Conservation (phyloP, 2,797 vertebrate genomes). For the Margarornis squamiger region DNA sequence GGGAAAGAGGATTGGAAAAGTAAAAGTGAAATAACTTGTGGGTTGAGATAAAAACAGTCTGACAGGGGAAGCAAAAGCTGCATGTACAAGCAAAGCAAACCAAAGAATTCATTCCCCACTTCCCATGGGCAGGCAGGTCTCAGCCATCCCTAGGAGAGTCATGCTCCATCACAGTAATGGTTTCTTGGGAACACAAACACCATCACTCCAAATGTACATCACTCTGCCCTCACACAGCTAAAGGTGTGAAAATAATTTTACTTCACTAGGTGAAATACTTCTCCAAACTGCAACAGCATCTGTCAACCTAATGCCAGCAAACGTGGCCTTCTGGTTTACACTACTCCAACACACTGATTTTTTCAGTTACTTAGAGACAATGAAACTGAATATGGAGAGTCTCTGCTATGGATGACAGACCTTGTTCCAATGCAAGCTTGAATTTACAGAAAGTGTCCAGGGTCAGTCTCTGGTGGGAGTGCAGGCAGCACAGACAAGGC, state of each 20-base stretch:
- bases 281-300: not conserved
- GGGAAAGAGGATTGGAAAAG: not conserved
- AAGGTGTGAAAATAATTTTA: not conserved
- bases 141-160: not conserved
- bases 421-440: not conserved
- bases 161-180: accelerated
- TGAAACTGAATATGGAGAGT: not conserved
- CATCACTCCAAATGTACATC: not conserved
- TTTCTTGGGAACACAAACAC: not conserved
- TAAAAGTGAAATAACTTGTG: not conserved
- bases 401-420: not conserved
- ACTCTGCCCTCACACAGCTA: not conserved
- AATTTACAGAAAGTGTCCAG: not conserved
- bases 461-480: not conserved
- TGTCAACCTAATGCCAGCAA: not conserved
- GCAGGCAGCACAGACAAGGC: not conserved
- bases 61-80: not conserved
- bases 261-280: not conserved
- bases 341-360: not conserved
- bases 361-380: not conserved
- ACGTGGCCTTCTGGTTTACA: not conserved
- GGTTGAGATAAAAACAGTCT: not conserved
- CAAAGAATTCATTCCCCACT: not conserved
- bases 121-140: not conserved
- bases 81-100: not conserved